Base-by-base conservation (phyloP, 2,797 vertebrate genomes). In the Dendrocincla fuliginosa region DNA sequence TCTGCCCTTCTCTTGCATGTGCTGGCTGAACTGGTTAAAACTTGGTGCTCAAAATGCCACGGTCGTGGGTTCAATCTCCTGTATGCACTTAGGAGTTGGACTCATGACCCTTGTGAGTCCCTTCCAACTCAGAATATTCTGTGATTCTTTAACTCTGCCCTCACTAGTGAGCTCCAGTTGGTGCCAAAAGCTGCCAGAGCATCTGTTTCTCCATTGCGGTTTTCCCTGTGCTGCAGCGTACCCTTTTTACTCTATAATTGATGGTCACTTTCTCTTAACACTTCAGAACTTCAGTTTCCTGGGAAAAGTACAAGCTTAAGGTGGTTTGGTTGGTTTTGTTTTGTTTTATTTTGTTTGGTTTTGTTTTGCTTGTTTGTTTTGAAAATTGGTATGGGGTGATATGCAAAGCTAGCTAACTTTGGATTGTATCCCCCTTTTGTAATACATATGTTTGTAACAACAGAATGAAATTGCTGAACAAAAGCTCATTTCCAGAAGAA, bases 401-500 rank as follows among this genome's bases (percentile, higher is more conserved):
- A 47, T 9, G 17, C 12, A 92, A 81, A 69, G 77, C 49, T 63
- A 90, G 91, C 87, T 61, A 85, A 69, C 87, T 65, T 97, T 97
- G 93, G 85, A 97, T 95, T 89, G 74, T 91, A 86, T 97, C 95
- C 82, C 37, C 79, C 96, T 97, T 98, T 95, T 93, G 78, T 96
- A 97, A 98, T 93, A 97, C 97, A 94, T 87, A 94, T 18, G 28
- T 96, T 97, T 97, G 84, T 96, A 97, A 95, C 91, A 91, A 88
- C 91, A 68, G 96, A 96, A 98, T 97, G 96, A 97, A 98, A 97
- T 97, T 97, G 96, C 95, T 84, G 96, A 97, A 96, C 89, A 92
- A 97, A 98, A 97, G 94, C 97, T 97, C 95, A 97, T 97, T 98
- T 98, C 94, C 95, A 92, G 93, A 96, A 98, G 97, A 98, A 97